Base-by-base conservation (phyloP, 2,797 vertebrate genomes). In the Trematomus bernacchii region DNA sequence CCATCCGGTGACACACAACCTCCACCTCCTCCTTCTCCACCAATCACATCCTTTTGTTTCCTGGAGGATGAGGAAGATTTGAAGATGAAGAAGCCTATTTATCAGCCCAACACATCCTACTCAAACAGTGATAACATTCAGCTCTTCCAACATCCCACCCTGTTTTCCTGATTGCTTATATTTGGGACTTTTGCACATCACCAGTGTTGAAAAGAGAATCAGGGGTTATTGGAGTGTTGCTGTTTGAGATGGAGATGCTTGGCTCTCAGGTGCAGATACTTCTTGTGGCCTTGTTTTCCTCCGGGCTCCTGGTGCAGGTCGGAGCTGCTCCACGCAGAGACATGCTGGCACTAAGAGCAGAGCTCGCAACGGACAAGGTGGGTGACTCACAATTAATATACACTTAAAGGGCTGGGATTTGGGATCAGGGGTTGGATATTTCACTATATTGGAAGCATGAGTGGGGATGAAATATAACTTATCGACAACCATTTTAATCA, bases 351-450 rank as follows among this genome's bases (percentile, higher is more conserved):
- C 85, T 87, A 15, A 84, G 67, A 21, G 86, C 72, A 16, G 87
- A 94, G 18, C 66, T 84, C 3, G 5, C 72, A 18, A 71, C 84
- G 5, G 78, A 87, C 44, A 70, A 93, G 93, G 95, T 95, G 85
- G 89, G 86, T 46, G 46, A 71, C 9, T 27, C 1, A 37, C n/a
- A 3, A 5, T 18, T 42, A 10, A 16, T 3, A 2, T 4, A 23
- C 3, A 18, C 18, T 30, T 7, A 27, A 70, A 15, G 9, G 4
- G 27, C 27, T 27, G 27, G 27, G 27, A 23, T 55, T 9, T 6
- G 15, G 14, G 3, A n/a, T 37, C 33, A 37, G 33, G 33, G 8
- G 33, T 37, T 37, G 33, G 33, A 27, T 27, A 27, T 27, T 27
- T 27, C 27, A 27, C 27, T 27, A 27, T 27, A 27, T 27, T 27